Percentiles rank a stretch among this genome's conserved stretches.
These are phyloP conservation scores for Chlamydotis undulata DNA, from an alignment of 2,113 vertebrate species.

Conservation along the genomic window DNA sequence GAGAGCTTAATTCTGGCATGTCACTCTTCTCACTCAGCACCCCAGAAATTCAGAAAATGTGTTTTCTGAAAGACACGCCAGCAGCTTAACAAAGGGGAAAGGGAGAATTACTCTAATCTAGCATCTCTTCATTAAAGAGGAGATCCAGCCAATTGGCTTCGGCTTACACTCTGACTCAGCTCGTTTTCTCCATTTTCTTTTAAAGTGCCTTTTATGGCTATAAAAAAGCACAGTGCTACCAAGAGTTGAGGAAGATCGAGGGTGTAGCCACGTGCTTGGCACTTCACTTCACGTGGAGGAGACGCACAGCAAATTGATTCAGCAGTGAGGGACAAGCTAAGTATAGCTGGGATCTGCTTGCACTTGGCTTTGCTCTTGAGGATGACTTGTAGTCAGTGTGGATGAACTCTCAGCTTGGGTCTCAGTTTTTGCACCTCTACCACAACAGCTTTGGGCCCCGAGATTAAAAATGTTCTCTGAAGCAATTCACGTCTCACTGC, in stretches of 20 bases:
- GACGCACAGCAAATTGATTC: not conserved
- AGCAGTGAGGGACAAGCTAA: not conserved
- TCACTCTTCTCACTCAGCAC: slow-evolving; percentile 46
- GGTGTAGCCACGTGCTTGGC: not conserved
- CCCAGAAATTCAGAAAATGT: slow-evolving; percentile 57
- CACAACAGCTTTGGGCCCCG: not conserved
- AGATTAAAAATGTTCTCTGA: not conserved
- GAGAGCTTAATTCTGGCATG: not conserved
- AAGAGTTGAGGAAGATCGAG: not conserved
- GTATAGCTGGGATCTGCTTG: not conserved
- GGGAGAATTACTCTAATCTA: slow-evolving; percentile 63
- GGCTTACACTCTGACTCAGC: not conserved
- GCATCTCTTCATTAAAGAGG: slow-evolving; percentile 43
- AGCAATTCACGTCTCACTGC: not conserved
- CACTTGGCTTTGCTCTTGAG: not conserved
- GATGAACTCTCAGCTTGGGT: not conserved
- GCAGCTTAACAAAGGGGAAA: slow-evolving; percentile 25
- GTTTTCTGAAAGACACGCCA: slow-evolving; percentile 35
- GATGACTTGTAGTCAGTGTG: not conserved
- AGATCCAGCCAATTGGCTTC: slow-evolving; percentile 13
- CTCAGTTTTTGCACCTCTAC: not conserved
- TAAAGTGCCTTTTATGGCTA: not conserved
- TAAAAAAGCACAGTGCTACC: not conserved
- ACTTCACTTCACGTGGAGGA: not conserved
- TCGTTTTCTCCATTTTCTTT: slow-evolving; percentile 49